Conservation (phyloP, 2,113 vertebrate genomes). For the Ceuthmochares aereus region DNA sequence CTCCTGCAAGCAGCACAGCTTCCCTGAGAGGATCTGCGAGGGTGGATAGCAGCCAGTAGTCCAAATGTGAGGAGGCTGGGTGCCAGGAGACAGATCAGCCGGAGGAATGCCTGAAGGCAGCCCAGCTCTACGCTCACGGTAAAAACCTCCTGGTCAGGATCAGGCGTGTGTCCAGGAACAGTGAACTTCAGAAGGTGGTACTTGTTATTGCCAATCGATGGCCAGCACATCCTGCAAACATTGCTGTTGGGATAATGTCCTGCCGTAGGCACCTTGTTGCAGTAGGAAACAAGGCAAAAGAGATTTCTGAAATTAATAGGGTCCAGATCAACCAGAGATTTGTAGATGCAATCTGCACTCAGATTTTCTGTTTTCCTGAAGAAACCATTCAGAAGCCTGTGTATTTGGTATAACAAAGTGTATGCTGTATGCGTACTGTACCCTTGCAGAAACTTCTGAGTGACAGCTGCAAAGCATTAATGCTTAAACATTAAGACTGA, state of each 20-base stretch:
- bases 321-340: background rate
- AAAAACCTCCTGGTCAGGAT: background rate
- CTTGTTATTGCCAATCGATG: background rate
- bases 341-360: background rate
- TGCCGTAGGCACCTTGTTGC: background rate
- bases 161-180: background rate
- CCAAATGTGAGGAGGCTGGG: background rate
- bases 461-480: background rate
- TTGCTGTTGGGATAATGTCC: background rate
- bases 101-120: conserved; percentile 39
- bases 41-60: conserved; percentile 19
- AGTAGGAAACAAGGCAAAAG: background rate
- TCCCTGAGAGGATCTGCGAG: conserved; percentile 1
- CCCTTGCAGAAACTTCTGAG: background rate
- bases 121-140: background rate
- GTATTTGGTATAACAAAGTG: background rate
- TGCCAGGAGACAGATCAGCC: background rate
- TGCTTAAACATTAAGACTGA: background rate
- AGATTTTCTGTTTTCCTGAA: background rate
- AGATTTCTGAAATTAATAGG: background rate
- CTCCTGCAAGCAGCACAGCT: background rate
- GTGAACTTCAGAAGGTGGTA: background rate
- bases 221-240: background rate
- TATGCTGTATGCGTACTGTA: no score
- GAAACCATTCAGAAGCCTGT: fast-evolving